Base-by-base conservation (phyloP, 2,888 invertebrate species). In the Polyommatus iphigenia region DNA sequence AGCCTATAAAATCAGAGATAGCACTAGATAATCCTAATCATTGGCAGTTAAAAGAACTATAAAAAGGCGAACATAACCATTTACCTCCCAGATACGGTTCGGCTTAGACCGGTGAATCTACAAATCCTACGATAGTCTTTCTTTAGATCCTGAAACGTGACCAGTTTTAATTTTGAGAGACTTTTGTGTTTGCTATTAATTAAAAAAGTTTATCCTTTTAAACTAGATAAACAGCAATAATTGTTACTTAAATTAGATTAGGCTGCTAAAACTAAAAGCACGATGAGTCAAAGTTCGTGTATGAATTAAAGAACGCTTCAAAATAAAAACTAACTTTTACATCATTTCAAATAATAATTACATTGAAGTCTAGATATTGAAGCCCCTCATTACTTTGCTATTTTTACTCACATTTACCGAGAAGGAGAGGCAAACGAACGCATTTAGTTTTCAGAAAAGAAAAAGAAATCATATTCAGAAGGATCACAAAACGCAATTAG, bases 1-100 rank as follows among this genome's bases (percentile, higher is more conserved):
- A 67, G 67, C 67, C 67, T 67, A 67, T 67, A 67, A 67, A 67
- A 67, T 67, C 67, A 67, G 32, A 67, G 29, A 67, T 67, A 67
- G 67, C 29, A 18, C 67, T 32, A 67, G 67, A 67, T 67, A 67
- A 67, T 67, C 29, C 67, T 67, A 67, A 67, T 67, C 67, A 67
- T 29, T 29, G 29, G 67, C 18, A 67, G 67, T 67, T 67, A 67
- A 67, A 29, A 32, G 15, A 67, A 67, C 67, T 67, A 67, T 67
- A 67, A 67, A 67, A 29, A 67, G 29, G 29, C 3, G 67, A 29
- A 67, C 29, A 67, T 67, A 67, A 32, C 67, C 29, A 24, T 67
- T 67, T 67, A 67, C 67, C 18, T 67, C 15, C 18, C 29, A 32
- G 67, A 29, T 67, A 67, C 18, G 67, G 15, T 15, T 29, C 15